phyloP scores from a whole-genome alignment of 2,888 invertebrate species.

The Thumatha senex region DNA sequence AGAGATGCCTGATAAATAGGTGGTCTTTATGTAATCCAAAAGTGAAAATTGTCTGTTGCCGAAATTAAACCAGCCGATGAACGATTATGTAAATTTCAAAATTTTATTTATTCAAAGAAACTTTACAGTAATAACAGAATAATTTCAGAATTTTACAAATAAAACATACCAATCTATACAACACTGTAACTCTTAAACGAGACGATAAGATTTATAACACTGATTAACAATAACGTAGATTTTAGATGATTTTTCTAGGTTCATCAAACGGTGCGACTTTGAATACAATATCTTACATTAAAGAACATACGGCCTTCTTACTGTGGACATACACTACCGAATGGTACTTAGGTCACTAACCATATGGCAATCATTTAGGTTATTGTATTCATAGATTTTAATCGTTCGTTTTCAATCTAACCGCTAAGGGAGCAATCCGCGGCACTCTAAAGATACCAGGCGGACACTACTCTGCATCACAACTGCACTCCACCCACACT shows the following conservation, averaged over 20 bases:
- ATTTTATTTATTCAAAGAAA: conserved; percentile 82
- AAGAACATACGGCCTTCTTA: background rate
- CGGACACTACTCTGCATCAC: conserved; percentile 70
- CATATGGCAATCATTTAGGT: conserved; percentile 13
- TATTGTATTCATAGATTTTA: conserved; percentile 64
- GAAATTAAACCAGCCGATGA: conserved; percentile 69
- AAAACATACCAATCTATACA: conserved; percentile 80
- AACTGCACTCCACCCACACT: conserved; percentile 52
- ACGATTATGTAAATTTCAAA: conserved; percentile 82
- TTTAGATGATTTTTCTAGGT: conserved; percentile 72
- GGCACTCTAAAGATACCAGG: conserved; percentile 75
- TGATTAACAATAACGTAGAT: conserved; percentile 81
- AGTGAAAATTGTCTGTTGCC: conserved; percentile 7
- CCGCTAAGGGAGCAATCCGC: conserved; percentile 74
- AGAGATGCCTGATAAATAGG: conserved; percentile 45
- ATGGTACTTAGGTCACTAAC: background rate
- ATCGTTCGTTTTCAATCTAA: conserved; percentile 63
- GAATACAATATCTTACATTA: conserved; percentile 55
- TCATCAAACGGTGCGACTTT: conserved; percentile 65
- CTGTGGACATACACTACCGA: background rate
- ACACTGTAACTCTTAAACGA: conserved; percentile 82
- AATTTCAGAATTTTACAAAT: conserved; percentile 79
- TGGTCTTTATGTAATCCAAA: background rate
- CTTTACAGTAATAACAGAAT: conserved; percentile 81
- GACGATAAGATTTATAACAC: conserved; percentile 81